Evolutionary conservation across 2,797 vertebrate genomes (phyloP), one percentile per base, ranked within the genome.

Genomic region (Sebastes hopkinsi): DNA sequence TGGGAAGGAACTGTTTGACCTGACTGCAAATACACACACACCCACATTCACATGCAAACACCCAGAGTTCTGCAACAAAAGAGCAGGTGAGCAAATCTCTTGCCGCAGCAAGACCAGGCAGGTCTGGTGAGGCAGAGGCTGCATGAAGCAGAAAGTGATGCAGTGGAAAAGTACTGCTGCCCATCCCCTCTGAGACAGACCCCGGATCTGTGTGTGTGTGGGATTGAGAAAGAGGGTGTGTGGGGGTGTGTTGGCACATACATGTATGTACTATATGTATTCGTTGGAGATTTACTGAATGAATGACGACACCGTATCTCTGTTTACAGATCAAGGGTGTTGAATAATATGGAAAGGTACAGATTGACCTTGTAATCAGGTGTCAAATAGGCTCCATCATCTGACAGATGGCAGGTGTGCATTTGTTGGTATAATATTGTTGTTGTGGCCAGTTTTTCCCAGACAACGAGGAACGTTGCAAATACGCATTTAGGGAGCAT

Each of bases 151-250:
- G 70, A 56, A 23, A 83, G 54, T 81, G 81, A 86, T 89, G 84
- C 70, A 88, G 85, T 94, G 93, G 93, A 95, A 94, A 94, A 93
- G 56, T 93, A 93, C 92, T 86, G 85, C 72, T 52, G 77, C 73
- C 73, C 55, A 79, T 29, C 38, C 75, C 88, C 85, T 81, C 54
- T 46, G 89, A 89, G 86, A 89, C 82, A 54, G 54, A 72, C 50
- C 52, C 56, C 46, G 59, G 58, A 22, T 61, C 25, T 81, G 50
- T 65, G 73, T 69, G 56, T 59, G 46, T 58, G 34, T 46, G 22
- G 3, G 38, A 54, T n/a, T 75, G 64, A 58, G 55, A 72, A 59
- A 59, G 30, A 68, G 34, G 46, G 16, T 50, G 18, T 20, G 46
- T 50, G 16, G 46, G 7, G 16, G 4, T 23, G 58, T 46, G 38